Evolutionary conservation across 2,113 vertebrate species (phyloP), one percentile per base, ranked within the genome.

Genomic region (Misgurnus mizolepis): DNA sequence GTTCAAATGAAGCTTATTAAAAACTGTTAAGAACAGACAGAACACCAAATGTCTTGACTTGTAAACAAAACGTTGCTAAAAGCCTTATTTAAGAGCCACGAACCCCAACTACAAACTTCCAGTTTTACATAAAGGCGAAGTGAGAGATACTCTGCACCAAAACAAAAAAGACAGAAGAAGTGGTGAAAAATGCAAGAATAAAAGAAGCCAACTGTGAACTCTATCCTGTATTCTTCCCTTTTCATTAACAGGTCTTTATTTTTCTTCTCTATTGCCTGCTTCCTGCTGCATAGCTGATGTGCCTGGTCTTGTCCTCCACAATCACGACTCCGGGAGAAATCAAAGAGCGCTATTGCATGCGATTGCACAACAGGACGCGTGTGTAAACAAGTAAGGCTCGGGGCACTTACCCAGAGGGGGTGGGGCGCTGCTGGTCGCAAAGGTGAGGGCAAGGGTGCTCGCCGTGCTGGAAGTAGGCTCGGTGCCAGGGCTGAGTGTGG

Each of bases 241-340:
- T 89, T 85, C 74, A 79, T 83, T 82, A 86, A 68, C 88, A 85
- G 67, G 87, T 90, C 84, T 90, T 92, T 90, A 87, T 89, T 87
- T 87, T 84, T 86, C 87, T 88, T 88, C 89, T 88, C 83, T 89
- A 80, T 89, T 90, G 84, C 90, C 87, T 86, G 89, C 90, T 92
- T 88, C 86, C 84, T 86, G 84, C 85, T 79, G 84, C 91, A 91
- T 90, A 91, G 91, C 88, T 91, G 89, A 93, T 94, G 80, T 93
- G 93, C 88, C 92, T 89, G 88, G 93, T 94, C 93, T 94, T 94
- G 93, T 89, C 92, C 90, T 82, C 88, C 85, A 88, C 90, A 87
- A 86, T 92, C 85, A 85, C 65, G 65, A 76, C 47, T 8, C 86
- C 50, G 66, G 17, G 83, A 78, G 80, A 92, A 92, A 92, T 92